These are phyloP conservation scores for Meliscaeva auricollis DNA, from an alignment of 2,888 invertebrate genomes.

Conservation along the genomic window DNA sequence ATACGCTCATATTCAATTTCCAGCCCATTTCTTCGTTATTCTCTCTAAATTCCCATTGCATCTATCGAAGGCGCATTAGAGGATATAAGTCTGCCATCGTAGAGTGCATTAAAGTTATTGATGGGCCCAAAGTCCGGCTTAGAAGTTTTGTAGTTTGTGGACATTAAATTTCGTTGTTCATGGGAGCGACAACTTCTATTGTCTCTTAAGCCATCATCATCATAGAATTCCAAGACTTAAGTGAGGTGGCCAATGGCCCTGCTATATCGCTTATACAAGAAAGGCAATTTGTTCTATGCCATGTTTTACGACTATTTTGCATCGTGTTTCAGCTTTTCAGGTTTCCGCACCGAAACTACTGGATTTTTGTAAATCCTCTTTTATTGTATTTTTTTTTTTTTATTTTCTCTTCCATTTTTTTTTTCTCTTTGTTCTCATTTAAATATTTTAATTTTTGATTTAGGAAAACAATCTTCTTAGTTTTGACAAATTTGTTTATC, in stretches of 20 bases:
- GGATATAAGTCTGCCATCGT: slow-evolving; percentile 42
- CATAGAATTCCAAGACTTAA: slow-evolving; percentile 40
- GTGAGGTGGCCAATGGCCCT: slow-evolving; percentile 55
- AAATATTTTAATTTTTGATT: slow-evolving; percentile 70
- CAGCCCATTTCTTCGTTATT: slow-evolving; percentile 23
- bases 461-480: slow-evolving; percentile 73
- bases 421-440: slow-evolving; percentile 46
- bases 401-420: background rate
- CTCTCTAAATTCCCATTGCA: slow-evolving; percentile 13
- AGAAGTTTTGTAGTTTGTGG: slow-evolving; percentile 49
- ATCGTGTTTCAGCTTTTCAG: slow-evolving; percentile 51
- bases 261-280: slow-evolving; percentile 41
- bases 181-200: slow-evolving; percentile 50
- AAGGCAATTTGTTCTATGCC: slow-evolving; percentile 66
- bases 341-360: slow-evolving; percentile 57
- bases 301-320: slow-evolving; percentile 72
- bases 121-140: slow-evolving; percentile 68
- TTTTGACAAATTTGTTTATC: slow-evolving; percentile 64
- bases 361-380: slow-evolving; percentile 52
- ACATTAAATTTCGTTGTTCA: slow-evolving; percentile 24
- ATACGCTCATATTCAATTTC: slow-evolving; percentile 62
- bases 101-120: slow-evolving; percentile 72
- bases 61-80: slow-evolving; percentile 17
- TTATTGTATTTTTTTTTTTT: background rate
- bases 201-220: slow-evolving; percentile 44